Percentiles rank a stretch among this genome's conserved stretches.
Evolutionary conservation across 2,113 vertebrate species (phyloP).

Genomic region (Atractosteus spatula): DNA sequence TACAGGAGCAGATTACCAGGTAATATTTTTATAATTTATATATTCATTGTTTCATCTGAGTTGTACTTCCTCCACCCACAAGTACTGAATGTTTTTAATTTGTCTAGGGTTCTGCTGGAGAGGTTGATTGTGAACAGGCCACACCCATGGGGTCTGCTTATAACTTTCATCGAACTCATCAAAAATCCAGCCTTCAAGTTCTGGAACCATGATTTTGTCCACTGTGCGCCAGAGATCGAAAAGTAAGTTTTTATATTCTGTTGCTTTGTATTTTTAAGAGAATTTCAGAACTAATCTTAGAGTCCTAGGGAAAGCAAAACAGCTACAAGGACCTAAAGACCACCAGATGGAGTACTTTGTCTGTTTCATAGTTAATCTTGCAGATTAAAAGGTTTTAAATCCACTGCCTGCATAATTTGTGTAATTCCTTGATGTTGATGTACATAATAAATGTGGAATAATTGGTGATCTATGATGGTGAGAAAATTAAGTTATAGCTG

Average conservation of each 20-base stretch:
- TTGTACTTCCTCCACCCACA: background rate
- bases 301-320: no score
- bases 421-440: no score
- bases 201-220: constrained; percentile 99
- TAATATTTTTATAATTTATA: constrained; percentile 12
- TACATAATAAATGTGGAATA: no score
- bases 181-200: constrained; percentile 99
- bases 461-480: no score
- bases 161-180: constrained; percentile 98
- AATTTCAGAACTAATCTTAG: no score
- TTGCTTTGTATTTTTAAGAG: background rate
- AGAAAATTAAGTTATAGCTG: no score
- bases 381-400: no score
- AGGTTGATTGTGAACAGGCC: constrained; percentile 98
- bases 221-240: constrained; percentile 98
- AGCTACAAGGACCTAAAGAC: no score
- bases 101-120: constrained; percentile 88
- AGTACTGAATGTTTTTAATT: background rate
- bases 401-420: no score
- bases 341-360: no score
- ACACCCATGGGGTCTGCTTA: constrained; percentile 97
- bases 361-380: no score
- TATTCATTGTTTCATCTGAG: background rate
- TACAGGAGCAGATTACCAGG: constrained; percentile 98
- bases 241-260: constrained; percentile 70